These are phyloP conservation scores for Turnix velox DNA, from an alignment of 2,113 vertebrate genomes.

Conservation along the genomic window DNA sequence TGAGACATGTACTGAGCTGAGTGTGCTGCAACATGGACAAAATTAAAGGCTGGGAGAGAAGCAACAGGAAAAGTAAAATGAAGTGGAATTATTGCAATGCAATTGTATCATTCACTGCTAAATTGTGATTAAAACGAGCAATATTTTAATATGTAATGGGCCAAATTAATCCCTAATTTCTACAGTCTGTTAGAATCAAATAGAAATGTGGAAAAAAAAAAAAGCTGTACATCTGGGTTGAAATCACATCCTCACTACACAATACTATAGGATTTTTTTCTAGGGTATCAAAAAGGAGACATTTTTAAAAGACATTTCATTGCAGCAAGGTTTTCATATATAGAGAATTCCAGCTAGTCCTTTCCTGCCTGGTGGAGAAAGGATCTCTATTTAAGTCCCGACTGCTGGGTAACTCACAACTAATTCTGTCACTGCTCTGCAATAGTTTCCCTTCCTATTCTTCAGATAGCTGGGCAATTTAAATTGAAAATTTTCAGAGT, in stretches of 20 bases:
- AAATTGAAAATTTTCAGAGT: neutral
- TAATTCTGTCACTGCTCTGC: neutral
- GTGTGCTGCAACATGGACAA: neutral
- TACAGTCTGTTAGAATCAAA: neutral
- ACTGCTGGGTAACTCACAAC: neutral
- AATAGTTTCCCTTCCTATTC: neutral
- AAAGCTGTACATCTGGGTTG: neutral
- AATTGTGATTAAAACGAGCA: conserved; percentile 4
- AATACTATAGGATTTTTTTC: neutral
- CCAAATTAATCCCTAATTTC: neutral
- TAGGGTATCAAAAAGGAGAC: neutral
- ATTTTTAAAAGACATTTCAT: neutral
- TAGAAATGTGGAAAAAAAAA: neutral
- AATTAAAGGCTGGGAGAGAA: conserved; percentile 18
- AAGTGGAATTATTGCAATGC: neutral
- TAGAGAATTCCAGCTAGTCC: neutral
- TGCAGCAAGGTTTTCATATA: neutral
- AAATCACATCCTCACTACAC: neutral
- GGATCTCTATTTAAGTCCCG: neutral
- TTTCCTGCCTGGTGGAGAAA: neutral
- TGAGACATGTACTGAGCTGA: neutral
- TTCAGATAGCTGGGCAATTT: neutral
- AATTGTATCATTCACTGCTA: neutral
- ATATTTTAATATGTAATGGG: conserved; percentile 5
- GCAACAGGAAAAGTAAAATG: conserved; percentile 14